A percentile compares a stretch with the other conserved stretches of the same genome.
These are phyloP conservation scores for Dasyprocta punctata DNA, from an alignment of 2,113 vertebrate genomes.

Conservation along the genomic window DNA sequence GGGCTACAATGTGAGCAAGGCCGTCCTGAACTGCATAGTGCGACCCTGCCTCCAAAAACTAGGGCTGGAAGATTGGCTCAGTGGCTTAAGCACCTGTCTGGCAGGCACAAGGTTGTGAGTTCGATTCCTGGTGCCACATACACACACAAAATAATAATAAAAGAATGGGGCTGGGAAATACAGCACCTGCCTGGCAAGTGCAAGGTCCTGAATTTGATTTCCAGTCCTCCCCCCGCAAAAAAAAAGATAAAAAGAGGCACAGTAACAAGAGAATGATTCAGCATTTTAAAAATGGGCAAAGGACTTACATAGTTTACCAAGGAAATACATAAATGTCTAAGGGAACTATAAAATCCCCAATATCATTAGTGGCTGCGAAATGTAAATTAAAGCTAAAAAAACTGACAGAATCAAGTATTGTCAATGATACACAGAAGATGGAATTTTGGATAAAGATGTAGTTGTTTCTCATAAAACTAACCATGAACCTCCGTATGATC, in stretches of 20 bases:
- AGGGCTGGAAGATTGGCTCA: no score
- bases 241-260: no score
- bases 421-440: not conserved
- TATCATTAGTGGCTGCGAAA: not conserved
- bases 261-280: not conserved
- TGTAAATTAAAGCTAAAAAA: not conserved
- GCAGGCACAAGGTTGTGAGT: no score
- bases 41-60: no score
- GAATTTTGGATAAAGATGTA: not conserved
- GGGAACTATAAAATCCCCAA: not conserved
- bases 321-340: not conserved
- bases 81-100: no score
- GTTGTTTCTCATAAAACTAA: not conserved
- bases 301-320: not conserved
- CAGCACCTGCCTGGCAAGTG: no score
- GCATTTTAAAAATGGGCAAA: not conserved
- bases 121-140: no score
- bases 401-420: not conserved
- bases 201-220: no score
- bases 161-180: no score
- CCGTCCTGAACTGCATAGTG: not conserved
- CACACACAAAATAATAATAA: not conserved
- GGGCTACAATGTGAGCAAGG: no score
- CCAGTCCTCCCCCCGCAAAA: no score
- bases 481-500: not conserved